Base-by-base conservation (phyloP, 2,888 invertebrate species). In the Drosophila mimetica region DNA sequence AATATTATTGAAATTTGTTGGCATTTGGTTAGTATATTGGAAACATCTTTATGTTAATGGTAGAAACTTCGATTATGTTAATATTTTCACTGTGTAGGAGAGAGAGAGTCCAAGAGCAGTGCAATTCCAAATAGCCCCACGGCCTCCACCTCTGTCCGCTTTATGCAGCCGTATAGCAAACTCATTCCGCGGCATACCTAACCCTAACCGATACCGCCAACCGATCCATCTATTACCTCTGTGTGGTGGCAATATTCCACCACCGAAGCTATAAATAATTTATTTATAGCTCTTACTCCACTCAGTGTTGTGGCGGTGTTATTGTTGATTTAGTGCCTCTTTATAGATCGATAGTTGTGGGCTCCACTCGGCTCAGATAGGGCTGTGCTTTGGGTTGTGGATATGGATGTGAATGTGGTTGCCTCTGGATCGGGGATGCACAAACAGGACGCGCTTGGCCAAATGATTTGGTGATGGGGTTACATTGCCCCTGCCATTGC, bases 251-350 rank as follows among this genome's bases (percentile, higher is more conserved):
- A 79, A 76, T 85, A 85, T 81, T 79, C 79, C 85, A 77, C 88
- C 88, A 88, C 81, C 72, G 72, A 73, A 83, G 87, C 77, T 86
- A 79, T 87, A 88, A 89, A 89, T 86, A 84, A 88, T 77, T 81
- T 83, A 86, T 90, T 90, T 90, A 90, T 76, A 76, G 79, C 88
- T 79, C 77, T 76, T 79, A 76, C 76, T 88, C 77, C 71, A 77
- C 67, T 70, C 66, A 25, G 64, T 69, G 70, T 55, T 66, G 48
- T 39, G 66, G 54, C 75, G 66, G 70, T 67, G 76, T 74, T 74
- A 74, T 76, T 90, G 81, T 89, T 90, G 86, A 90, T 90, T 89
- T 89, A 86, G 87, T 88, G 90, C 79, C 85, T 75, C 75, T 86
- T 77, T 74, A 73, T 86, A 85, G 83, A 76, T 74, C 77, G 76